These are phyloP conservation scores for Orchesellides sinensis DNA, from an alignment of 2,888 invertebrate species.

Conservation along the genomic window DNA sequence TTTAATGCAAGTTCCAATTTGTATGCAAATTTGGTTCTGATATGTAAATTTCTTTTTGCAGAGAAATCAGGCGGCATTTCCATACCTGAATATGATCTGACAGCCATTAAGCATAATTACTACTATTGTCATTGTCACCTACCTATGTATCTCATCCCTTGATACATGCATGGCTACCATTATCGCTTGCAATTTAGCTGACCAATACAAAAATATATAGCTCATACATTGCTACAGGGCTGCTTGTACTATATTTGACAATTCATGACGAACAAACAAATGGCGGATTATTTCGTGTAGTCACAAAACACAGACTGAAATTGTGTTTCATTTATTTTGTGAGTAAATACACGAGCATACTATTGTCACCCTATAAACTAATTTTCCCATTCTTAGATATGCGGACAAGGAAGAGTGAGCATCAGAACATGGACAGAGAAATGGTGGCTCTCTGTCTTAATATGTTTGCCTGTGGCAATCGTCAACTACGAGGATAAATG, in stretches of 20 bases:
- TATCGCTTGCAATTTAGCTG: too few relatives aligned
- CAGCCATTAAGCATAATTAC: background rate
- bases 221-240: background rate
- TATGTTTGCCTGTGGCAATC: background rate
- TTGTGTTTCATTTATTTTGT: slow-evolving; percentile 1
- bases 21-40: background rate
- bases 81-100: background rate
- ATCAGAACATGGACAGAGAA: slow-evolving; percentile 26
- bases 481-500: background rate
- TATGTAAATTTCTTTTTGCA: background rate
- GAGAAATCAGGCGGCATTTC: background rate
- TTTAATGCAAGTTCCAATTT: too few relatives aligned
- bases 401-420: slow-evolving; percentile 10
- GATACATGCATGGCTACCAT: too few relatives aligned
- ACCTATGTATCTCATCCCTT: too few relatives aligned
- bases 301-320: background rate
- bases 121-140: background rate
- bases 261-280: slow-evolving; percentile 24
- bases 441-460: background rate
- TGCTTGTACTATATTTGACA: background rate
- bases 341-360: background rate
- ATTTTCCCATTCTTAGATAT: slow-evolving; percentile 16
- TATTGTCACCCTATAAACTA: slow-evolving; percentile 40
- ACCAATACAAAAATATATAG: background rate
- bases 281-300: slow-evolving; percentile 10